Conservation (phyloP, 2,888 invertebrate genomes). For the Elmis aenea region DNA sequence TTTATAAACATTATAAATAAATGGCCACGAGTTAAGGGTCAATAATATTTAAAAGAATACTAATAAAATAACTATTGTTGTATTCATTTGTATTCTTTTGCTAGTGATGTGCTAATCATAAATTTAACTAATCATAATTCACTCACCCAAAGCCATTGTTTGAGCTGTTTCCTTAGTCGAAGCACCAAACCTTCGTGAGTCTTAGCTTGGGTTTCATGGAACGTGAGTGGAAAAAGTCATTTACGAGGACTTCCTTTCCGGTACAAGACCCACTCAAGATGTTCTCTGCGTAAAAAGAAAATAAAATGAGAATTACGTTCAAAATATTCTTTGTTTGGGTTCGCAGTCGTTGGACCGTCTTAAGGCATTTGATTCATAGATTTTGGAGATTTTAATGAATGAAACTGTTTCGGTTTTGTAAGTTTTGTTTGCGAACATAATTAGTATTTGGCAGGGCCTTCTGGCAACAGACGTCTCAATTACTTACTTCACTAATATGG, state of each 20-base stretch:
- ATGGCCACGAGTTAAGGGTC: too few relatives aligned
- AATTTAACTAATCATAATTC: conserved; percentile 37
- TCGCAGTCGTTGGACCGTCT: too few relatives aligned
- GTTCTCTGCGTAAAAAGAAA: too few relatives aligned
- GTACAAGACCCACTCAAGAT: conserved; percentile 9
- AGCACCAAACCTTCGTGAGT: conserved; percentile 17
- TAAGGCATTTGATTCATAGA: conserved; percentile 15
- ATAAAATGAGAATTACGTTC: too few relatives aligned
- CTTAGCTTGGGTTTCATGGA: conserved; percentile 16
- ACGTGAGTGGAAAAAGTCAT: conserved; percentile 28
- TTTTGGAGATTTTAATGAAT: conserved; percentile 24
- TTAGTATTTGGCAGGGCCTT: conserved; percentile 27
- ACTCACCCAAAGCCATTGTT: conserved; percentile 44
- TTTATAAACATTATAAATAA: too few relatives aligned
- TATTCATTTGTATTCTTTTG: too few relatives aligned
- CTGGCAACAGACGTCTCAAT: conserved; percentile 27
- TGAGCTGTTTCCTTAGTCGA: conserved; percentile 20
- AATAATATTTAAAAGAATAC: too few relatives aligned
- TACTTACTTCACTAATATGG: conserved; percentile 20
- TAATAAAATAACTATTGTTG: too few relatives aligned
- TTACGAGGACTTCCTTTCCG: conserved; percentile 19
- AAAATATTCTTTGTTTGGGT: too few relatives aligned
- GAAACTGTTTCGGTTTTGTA: conserved; percentile 19
- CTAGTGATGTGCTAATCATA: too few relatives aligned
- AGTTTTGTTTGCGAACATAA: conserved; percentile 24